A percentile compares a stretch with the other conserved stretches of the same genome.
phyloP scores from a whole-genome alignment of 2,888 invertebrate genomes.

The Drosophila nr. medialis region DNA sequence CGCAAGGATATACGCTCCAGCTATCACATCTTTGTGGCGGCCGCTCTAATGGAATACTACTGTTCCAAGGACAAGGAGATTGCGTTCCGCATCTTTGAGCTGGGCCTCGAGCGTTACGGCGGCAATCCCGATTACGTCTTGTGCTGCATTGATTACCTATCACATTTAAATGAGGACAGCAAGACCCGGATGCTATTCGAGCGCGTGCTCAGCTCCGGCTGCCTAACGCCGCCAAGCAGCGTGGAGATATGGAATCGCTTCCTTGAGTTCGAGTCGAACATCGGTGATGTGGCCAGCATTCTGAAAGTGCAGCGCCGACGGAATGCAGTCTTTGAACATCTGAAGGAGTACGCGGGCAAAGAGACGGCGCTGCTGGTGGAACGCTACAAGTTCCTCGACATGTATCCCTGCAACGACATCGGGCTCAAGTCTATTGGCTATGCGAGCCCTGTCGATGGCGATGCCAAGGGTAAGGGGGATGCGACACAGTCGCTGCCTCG shows the following conservation, averaged over 20 bases:
- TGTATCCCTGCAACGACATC: constrained; percentile 96
- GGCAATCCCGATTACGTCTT: constrained; percentile 97
- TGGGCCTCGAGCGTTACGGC: constrained; percentile 98
- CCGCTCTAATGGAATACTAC: constrained; percentile 99
- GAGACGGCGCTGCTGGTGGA: constrained; percentile 99
- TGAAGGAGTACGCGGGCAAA: constrained; percentile 98
- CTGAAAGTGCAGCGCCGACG: constrained; percentile 98
- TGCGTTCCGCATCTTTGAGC: constrained; percentile 97
- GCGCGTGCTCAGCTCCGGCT: constrained; percentile 97
- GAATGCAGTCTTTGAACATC: constrained; percentile 95
- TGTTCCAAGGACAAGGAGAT: constrained; percentile 99
- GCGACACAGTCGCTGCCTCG: constrained; percentile 84
- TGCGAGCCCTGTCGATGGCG: constrained; percentile 80
- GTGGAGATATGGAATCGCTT: constrained; percentile 99
- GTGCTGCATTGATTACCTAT: constrained; percentile 98
- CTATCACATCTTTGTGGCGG: constrained; percentile 98
- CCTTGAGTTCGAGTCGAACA: constrained; percentile 98
- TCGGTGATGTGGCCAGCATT: constrained; percentile 98
- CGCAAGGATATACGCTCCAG: constrained; percentile 93
- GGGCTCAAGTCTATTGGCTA: constrained; percentile 96
- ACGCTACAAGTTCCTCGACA: constrained; percentile 96
- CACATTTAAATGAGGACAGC: constrained; percentile 99
- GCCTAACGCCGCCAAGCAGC: constrained; percentile 95
- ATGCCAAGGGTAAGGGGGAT: constrained; percentile 72
- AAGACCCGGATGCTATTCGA: constrained; percentile 99